Evolutionary conservation across 2,888 invertebrate species (phyloP).

Genomic region (Crioceris asparagi): DNA sequence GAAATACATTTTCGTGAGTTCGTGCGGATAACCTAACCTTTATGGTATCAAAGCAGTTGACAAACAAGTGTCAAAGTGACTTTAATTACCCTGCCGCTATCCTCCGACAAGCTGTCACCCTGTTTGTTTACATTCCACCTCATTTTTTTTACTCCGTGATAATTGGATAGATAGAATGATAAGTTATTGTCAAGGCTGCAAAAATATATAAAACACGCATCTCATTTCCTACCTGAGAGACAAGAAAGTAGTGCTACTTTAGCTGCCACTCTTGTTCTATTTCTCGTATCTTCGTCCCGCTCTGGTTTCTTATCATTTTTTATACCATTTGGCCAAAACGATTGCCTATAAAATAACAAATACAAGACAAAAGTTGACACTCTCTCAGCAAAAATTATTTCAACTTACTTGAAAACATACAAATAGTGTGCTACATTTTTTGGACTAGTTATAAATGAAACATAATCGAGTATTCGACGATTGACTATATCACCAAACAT

Average conservation of each 20-base stretch:
- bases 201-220: background rate
- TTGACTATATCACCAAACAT: slow-evolving; percentile 78
- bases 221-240: slow-evolving; percentile 53
- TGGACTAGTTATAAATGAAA: slow-evolving; percentile 76
- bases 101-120: too few relatives aligned
- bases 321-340: slow-evolving; percentile 50
- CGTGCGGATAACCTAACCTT: too few relatives aligned
- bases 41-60: too few relatives aligned
- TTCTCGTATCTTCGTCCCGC: slow-evolving; percentile 38
- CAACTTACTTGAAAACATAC: slow-evolving; percentile 66
- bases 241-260: slow-evolving; percentile 76
- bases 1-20: too few relatives aligned
- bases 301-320: slow-evolving; percentile 32
- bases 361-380: background rate
- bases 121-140: too few relatives aligned
- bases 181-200: background rate
- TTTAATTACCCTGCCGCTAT: too few relatives aligned
- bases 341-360: slow-evolving; percentile 38
- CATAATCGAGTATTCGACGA: slow-evolving; percentile 78
- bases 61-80: too few relatives aligned
- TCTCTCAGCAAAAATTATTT: background rate
- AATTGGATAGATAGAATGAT: too few relatives aligned
- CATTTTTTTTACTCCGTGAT: too few relatives aligned
- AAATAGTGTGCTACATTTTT: slow-evolving; percentile 82
- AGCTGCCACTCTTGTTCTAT: slow-evolving; percentile 73